phyloP scores from a whole-genome alignment of 1,140 invertebrate genomes.

The Rhopalosiphum padi region DNA sequence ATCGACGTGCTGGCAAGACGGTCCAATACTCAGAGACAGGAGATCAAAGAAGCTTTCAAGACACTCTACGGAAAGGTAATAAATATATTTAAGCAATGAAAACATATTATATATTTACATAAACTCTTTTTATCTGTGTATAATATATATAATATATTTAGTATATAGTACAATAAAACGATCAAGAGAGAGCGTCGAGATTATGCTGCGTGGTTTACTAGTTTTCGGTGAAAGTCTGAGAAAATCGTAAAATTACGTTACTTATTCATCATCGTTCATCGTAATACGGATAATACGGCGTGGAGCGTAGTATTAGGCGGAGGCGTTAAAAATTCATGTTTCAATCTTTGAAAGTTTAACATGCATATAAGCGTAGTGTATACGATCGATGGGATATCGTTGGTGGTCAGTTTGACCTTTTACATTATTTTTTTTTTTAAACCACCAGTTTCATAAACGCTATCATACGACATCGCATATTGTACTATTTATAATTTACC shows the following conservation, averaged over 20 bases:
- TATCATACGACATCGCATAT: background rate
- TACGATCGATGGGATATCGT: background rate
- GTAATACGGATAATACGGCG: background rate
- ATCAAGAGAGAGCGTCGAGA: background rate
- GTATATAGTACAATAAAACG: background rate
- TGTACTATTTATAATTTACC: background rate
- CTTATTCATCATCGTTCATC: background rate
- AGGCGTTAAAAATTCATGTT: background rate
- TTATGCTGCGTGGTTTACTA: background rate
- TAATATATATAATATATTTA: background rate
- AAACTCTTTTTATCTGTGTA: background rate
- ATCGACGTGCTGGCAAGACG: slow-evolving; percentile 77
- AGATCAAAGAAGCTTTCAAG: slow-evolving; percentile 80
- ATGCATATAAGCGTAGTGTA: background rate
- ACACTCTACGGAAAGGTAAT: slow-evolving; percentile 80
- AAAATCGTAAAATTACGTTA: background rate
- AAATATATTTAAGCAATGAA: background rate
- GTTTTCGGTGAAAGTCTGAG: background rate
- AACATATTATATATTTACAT: background rate
- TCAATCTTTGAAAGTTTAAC: background rate
- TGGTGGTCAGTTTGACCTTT: background rate
- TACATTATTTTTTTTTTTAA: background rate
- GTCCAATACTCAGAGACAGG: slow-evolving; percentile 75
- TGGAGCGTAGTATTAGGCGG: background rate
- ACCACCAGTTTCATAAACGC: background rate